Evolutionary conservation across 1,140 invertebrate species (phyloP), one percentile per base, ranked within the genome.

Genomic region (Mycetomoellerius zeteki): DNA sequence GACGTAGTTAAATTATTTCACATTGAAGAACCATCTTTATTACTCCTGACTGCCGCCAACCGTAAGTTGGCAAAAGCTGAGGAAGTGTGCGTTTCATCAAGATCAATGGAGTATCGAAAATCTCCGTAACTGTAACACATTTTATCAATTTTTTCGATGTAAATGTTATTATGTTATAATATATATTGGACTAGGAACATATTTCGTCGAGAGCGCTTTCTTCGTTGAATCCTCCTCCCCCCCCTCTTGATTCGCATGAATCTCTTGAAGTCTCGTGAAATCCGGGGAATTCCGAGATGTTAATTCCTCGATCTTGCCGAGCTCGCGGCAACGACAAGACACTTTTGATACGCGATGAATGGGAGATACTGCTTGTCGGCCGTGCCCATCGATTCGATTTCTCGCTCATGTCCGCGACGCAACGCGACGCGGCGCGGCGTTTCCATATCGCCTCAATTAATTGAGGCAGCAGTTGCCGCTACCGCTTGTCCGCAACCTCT

Each of bases 361-460:
- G 7, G 37, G 30, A 58, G 7, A 7, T 37, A 37, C 24, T 78
- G 24, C 21, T 47, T n/a, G 24, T 65, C 21, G 69, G 33, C 37
- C 69, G 69, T 50, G 21, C 69, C 24, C 21, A 21, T 65, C 60
- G 33, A 8, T 78, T 65, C 27, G 76, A 78, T 78, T 78, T 6
- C 27, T 30, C 43, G 24, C 65, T 69, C 21, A 50, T 50, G 5
- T 37, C 14, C 27, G 56, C 56, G 21, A 47, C 27, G 71, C n/a
- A n/a, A 33, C 30, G n/a, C 19, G 27, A 58, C n/a, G 75, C 75
- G 58, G 1, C 62, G 62, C 30, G 19, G 24, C 30, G 54, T 30
- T 78, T 78, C 76, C 19, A 65, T 65, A n/a, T 78, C 37, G 24
- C 19, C 7, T 30, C 76, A 30, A 78, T 78, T 78, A 78, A 78